Conservation (phyloP, 2,797 vertebrate species). For the Trichosurus vulpecula region DNA sequence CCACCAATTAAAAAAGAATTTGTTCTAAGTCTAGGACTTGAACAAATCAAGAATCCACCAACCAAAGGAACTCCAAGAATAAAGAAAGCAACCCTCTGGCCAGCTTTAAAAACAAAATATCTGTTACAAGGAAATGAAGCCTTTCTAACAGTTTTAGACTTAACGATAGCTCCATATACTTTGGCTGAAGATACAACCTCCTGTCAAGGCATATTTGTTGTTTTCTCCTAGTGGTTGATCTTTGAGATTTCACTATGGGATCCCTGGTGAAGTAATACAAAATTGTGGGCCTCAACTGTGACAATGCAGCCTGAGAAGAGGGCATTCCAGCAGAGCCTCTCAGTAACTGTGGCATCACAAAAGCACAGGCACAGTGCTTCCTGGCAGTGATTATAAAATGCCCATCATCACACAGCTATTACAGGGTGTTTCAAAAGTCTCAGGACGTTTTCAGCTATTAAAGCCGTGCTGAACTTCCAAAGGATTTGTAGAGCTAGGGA, state of each 20-base stretch:
- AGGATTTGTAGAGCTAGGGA: not conserved
- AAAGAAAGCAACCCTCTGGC: not conserved
- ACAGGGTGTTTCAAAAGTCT: not conserved
- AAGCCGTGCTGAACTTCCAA: not conserved
- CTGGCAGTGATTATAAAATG: not conserved
- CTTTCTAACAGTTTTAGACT: not conserved
- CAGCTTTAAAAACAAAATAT: not conserved
- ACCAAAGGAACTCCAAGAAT: not conserved
- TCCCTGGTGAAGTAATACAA: not conserved
- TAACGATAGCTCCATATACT: not conserved
- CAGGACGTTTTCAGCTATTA: not conserved
- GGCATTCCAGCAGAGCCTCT: not conserved
- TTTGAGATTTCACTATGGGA: not conserved
- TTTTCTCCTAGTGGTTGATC: not conserved
- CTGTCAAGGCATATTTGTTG: not conserved
- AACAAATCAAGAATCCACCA: not conserved
- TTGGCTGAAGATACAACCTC: not conserved
- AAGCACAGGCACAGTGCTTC: not conserved
- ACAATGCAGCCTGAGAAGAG: not conserved
- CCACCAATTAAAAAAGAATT: not conserved
- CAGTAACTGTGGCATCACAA: not conserved
- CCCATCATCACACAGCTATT: not conserved
- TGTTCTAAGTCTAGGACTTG: not conserved
- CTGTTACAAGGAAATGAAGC: not conserved
- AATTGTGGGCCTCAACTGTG: not conserved